Percentiles rank a stretch among this genome's conserved stretches.
phyloP scores from a whole-genome alignment of 2,797 vertebrate species.

The Poecilia gillii region DNA sequence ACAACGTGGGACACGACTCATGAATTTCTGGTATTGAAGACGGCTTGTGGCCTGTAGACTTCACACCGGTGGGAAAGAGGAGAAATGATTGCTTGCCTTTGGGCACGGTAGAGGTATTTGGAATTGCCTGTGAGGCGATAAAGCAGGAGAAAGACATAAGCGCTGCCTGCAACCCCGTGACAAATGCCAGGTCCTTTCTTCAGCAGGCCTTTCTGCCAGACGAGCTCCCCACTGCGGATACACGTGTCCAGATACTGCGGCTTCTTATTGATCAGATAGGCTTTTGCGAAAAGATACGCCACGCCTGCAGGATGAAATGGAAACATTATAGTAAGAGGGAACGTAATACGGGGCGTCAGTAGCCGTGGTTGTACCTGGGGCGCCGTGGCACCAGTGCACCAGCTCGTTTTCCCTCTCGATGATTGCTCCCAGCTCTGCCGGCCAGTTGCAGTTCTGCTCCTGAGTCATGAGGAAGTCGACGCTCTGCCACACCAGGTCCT shows the following conservation, averaged over 20 bases:
- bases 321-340: neutral
- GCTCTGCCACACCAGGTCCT: conserved; percentile 90
- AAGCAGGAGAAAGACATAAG: conserved; percentile 89
- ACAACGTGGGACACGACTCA: neutral
- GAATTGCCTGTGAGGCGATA: conserved; percentile 90
- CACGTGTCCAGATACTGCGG: conserved; percentile 91
- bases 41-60: neutral
- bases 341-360: no score
- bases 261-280: conserved; percentile 90
- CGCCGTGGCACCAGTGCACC: conserved; percentile 92
- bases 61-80: neutral
- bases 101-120: conserved; percentile 89
- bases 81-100: conserved; percentile 78
- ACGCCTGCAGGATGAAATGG: conserved; percentile 80
- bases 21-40: neutral
- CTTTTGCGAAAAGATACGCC: conserved; percentile 91
- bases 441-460: conserved; percentile 93
- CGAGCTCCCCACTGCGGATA: conserved; percentile 88
- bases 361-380: conserved; percentile 80
- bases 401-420: conserved; percentile 89
- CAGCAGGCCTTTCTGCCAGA: conserved; percentile 90
- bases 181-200: conserved; percentile 93
- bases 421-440: conserved; percentile 88
- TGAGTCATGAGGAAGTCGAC: conserved; percentile 92
- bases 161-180: conserved; percentile 89